Base-by-base conservation (phyloP, 2,888 invertebrate species). In the Pantelozetes paolii region DNA sequence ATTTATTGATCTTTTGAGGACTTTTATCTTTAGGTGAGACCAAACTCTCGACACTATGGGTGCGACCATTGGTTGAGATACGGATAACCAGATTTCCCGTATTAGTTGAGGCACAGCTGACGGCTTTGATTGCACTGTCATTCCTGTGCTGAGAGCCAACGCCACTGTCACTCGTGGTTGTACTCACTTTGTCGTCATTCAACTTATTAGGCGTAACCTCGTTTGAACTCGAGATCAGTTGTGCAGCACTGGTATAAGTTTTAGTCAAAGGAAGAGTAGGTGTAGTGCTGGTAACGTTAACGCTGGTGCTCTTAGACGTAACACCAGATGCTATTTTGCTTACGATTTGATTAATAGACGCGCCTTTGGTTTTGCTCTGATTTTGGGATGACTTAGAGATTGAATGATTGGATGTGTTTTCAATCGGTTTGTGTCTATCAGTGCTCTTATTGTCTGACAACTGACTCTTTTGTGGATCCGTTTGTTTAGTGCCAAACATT, bases 51-150 rank as follows among this genome's bases (percentile, higher is more conserved):
- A 73, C 32, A 50, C 50, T 9, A 36, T 36, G 36, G 5, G 23
- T 23, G 30, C 26, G 20, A 48, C 45, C 36, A 23, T 69, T 69
- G 20, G 73, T 73, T 20, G 73, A 73, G 2, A 73, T 73, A 32
- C 73, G 69, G 3, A 73, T 42, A 8, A 73, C 73, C n/a, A 73
- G 28, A 69, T 73, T 73, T 32, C 71, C 71, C 26, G 70, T 20
- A 62, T 62, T 62, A 62, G 57, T 57, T 9, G 54, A 8, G 23
- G 54, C 20, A 67, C 67, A 23, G 40, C 23, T 42, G n/a, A 70
- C 70, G n/a, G 28, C 23, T 42, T 69, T 69, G 26, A 62, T 62
- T 30, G 62, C 30, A 62, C 62, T 62, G 6, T 62, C 62, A 13
- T n/a, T 32, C 23, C 23, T 23, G 11, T 69, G 40, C 18, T 32